A percentile compares a stretch with the other conserved stretches of the same genome.
phyloP scores from a whole-genome alignment of 2,888 invertebrate genomes.

The Andrena hattorfiana region DNA sequence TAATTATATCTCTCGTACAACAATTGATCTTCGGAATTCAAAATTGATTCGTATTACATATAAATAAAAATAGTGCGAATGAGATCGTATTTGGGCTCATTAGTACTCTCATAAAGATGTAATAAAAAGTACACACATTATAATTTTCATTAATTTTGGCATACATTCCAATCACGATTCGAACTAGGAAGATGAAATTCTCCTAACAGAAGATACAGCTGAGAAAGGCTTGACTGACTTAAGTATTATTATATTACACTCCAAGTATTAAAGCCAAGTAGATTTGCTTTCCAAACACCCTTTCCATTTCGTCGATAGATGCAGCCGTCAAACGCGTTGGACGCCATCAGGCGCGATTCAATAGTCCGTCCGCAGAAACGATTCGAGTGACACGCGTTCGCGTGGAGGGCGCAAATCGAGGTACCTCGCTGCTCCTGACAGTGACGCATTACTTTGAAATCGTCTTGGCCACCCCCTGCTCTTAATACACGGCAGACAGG shows the following conservation, averaged over 20 bases:
- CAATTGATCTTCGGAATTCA: too few relatives aligned
- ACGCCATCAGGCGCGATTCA: conserved; percentile 27
- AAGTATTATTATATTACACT: too few relatives aligned
- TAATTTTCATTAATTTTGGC: too few relatives aligned
- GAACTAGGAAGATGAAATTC: not conserved
- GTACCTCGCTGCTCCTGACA: conserved; percentile 63
- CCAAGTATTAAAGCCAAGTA: not conserved
- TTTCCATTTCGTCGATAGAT: conserved; percentile 8
- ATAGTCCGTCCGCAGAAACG: conserved; percentile 38
- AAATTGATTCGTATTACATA: too few relatives aligned
- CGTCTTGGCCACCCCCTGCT: conserved; percentile 64
- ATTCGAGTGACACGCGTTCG: conserved; percentile 26
- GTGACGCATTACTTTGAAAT: conserved; percentile 75
- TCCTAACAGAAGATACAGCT: not conserved
- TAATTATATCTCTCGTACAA: too few relatives aligned
- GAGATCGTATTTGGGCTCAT: too few relatives aligned
- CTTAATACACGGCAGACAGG: conserved; percentile 56
- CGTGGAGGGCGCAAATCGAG: conserved; percentile 50
- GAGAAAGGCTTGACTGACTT: too few relatives aligned
- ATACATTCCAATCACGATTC: too few relatives aligned
- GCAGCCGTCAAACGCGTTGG: conserved; percentile 13
- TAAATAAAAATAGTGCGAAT: too few relatives aligned
- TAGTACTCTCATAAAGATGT: too few relatives aligned
- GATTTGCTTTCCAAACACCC: not conserved
- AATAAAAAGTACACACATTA: too few relatives aligned